phyloP scores from a whole-genome alignment of 2,888 invertebrate genomes.

The Neelides folsomi region DNA sequence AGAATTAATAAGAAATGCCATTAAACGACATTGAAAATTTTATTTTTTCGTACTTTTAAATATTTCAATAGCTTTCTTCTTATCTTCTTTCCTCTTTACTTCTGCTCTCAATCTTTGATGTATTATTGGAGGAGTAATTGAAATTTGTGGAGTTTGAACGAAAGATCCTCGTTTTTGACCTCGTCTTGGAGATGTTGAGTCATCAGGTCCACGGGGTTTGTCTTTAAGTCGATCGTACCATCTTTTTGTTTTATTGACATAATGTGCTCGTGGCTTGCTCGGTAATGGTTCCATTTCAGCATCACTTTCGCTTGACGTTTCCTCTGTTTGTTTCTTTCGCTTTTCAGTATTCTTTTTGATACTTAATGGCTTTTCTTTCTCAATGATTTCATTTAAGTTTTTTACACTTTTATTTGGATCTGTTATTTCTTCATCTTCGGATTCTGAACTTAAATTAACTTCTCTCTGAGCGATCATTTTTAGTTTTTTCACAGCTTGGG shows the following conservation, averaged over 20 bases:
- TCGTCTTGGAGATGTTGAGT: too few species aligned
- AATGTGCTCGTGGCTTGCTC: not conserved
- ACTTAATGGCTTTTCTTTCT: not conserved
- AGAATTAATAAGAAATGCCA: too few species aligned
- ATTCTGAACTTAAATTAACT: constrained; percentile 21
- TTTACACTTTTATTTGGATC: not conserved
- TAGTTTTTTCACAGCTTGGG: constrained; percentile 28
- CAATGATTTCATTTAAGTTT: constrained; percentile 3
- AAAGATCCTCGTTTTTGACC: too few species aligned
- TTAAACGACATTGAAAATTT: not conserved
- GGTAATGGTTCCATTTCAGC: constrained; percentile 6
- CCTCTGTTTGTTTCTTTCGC: constrained; percentile 2
- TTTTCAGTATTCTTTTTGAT: constrained; percentile 4
- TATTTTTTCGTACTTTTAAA: constrained; percentile 37
- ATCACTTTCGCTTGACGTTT: constrained; percentile 6
- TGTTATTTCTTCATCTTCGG: not conserved
- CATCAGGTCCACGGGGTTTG: too few species aligned
- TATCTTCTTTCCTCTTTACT: constrained; percentile 50
- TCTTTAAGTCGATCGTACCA: too few species aligned
- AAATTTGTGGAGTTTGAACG: too few species aligned
- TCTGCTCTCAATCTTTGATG: constrained; percentile 60
- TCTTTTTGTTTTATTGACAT: not conserved
- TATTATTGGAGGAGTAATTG: constrained; percentile 45
- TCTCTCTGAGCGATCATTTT: constrained; percentile 19
- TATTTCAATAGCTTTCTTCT: constrained; percentile 60